Evolutionary conservation across 2,113 vertebrate species (phyloP).

Genomic region (Neogobius melanostomus): DNA sequence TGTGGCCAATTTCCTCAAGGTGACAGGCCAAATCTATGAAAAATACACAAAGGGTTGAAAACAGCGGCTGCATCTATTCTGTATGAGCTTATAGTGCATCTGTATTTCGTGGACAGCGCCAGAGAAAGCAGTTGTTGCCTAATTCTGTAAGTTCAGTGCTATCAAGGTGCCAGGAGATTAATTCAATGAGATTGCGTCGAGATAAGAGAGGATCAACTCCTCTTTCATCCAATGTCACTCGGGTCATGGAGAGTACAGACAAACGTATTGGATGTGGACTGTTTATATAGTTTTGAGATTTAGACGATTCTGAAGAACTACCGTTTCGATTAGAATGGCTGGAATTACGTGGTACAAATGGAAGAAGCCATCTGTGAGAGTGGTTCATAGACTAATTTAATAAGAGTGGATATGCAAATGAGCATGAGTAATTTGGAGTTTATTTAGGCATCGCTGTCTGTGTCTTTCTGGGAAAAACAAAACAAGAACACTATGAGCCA

Average conservation of each 20-base stretch:
- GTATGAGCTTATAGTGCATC: constrained; percentile 2
- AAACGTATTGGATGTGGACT: background rate
- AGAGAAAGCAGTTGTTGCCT: background rate
- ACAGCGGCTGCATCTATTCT: background rate
- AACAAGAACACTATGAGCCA: background rate
- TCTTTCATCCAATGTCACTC: constrained; percentile 12
- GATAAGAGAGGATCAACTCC: constrained; percentile 8
- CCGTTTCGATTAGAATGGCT: background rate
- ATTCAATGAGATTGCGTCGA: constrained; percentile 13
- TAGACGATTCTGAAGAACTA: background rate
- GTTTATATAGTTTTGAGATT: background rate
- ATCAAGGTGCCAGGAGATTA: constrained; percentile 8
- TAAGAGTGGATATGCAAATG: background rate
- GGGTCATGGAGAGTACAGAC: background rate
- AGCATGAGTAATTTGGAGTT: background rate
- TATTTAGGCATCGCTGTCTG: background rate
- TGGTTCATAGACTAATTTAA: background rate
- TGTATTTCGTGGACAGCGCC: constrained; percentile 24
- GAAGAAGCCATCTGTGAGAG: constrained; percentile 1
- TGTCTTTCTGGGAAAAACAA: background rate
- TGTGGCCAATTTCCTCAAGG: constrained; percentile 7
- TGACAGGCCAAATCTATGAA: constrained; percentile 5
- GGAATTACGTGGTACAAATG: background rate
- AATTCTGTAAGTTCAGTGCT: constrained; percentile 20
- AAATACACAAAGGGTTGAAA: constrained; percentile 6